A percentile compares a stretch with the other conserved stretches of the same genome.
These are phyloP conservation scores for Drosophila colorata DNA, from an alignment of 2,888 invertebrate species.

Conservation along the genomic window DNA sequence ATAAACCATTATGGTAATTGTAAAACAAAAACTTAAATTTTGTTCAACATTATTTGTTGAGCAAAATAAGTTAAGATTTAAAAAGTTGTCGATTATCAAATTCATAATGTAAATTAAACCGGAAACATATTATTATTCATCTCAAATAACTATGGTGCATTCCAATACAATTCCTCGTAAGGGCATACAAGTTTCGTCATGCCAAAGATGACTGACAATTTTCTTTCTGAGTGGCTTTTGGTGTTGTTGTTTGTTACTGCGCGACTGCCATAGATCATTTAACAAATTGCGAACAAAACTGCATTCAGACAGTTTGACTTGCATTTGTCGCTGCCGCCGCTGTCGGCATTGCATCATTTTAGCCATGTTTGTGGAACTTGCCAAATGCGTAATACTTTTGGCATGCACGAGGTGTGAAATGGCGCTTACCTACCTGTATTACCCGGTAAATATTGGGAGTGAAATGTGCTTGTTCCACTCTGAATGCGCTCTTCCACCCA, in stretches of 20 bases:
- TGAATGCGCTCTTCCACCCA: constrained; percentile 13
- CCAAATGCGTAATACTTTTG: constrained; percentile 60
- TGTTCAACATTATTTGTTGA: too few species aligned
- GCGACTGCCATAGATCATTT: constrained; percentile 56
- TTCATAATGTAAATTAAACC: too few species aligned
- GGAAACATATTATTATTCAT: too few species aligned
- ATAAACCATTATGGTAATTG: too few species aligned
- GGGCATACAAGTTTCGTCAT: constrained; percentile 36
- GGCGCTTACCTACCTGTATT: constrained; percentile 44
- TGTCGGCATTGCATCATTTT: constrained; percentile 56
- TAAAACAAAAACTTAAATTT: too few species aligned
- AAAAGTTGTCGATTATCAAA: too few species aligned
- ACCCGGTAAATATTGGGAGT: constrained; percentile 20
- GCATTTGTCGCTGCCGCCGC: constrained; percentile 36
- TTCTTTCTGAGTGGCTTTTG: constrained; percentile 2
- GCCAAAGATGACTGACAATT: neutral
- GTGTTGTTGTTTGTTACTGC: constrained; percentile 21
- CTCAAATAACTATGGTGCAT: too few species aligned
- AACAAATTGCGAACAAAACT: constrained; percentile 57
- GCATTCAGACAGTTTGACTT: constrained; percentile 54
- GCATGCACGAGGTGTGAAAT: constrained; percentile 62
- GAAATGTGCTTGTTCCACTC: constrained; percentile 47
- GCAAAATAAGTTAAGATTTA: too few species aligned
- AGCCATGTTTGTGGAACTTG: constrained; percentile 52
- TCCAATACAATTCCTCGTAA: neutral